phyloP scores from a whole-genome alignment of 2,113 vertebrate species.

The Australoheros scitulus region DNA sequence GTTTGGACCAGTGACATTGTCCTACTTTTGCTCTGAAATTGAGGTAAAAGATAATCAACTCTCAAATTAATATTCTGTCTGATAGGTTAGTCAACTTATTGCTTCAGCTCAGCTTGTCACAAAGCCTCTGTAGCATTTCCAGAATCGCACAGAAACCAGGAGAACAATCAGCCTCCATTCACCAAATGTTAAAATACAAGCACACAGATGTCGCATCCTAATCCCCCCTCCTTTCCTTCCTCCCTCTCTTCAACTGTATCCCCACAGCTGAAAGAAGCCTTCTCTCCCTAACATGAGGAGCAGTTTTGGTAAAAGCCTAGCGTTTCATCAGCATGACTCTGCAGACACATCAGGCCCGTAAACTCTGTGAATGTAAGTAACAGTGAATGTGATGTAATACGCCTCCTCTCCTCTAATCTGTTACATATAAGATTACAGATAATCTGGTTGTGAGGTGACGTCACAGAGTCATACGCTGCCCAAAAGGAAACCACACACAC shows the following conservation, averaged over 20 bases:
- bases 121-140: neutral
- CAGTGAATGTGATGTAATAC: slow-evolving; percentile 40
- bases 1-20: neutral
- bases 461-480: neutral
- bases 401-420: slow-evolving; percentile 45
- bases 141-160: neutral
- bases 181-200: slow-evolving; percentile 10
- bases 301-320: neutral
- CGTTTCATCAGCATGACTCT: neutral
- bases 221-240: neutral
- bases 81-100: slow-evolving; percentile 1
- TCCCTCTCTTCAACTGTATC: neutral
- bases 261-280: too few species aligned
- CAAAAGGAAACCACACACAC: neutral
- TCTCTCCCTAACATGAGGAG: too few species aligned
- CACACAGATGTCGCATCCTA: slow-evolving; percentile 40
- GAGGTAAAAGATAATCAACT: neutral
- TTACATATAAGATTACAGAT: slow-evolving; percentile 57
- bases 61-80: neutral
- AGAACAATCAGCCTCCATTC: neutral
- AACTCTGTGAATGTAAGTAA: slow-evolving; percentile 9
- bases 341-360: neutral
- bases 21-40: neutral
- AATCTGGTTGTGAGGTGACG: slow-evolving; percentile 45
- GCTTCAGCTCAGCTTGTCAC: neutral